Evolutionary conservation across 2,888 invertebrate genomes (phyloP).

Genomic region (Ischnura elegans): DNA sequence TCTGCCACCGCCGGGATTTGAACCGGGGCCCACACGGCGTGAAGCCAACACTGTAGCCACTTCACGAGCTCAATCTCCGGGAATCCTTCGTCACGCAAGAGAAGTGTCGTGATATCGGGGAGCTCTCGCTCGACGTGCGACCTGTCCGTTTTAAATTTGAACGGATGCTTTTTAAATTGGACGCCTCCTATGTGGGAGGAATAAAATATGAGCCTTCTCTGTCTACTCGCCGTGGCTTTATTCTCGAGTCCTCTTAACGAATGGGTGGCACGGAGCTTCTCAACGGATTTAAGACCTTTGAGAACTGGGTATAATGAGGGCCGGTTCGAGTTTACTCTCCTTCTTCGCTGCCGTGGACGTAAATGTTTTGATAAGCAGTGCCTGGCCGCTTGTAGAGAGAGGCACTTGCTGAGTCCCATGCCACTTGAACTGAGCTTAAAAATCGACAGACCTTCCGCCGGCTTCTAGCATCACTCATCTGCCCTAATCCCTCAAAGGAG

Average conservation of each 20-base stretch:
- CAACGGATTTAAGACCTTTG: background rate
- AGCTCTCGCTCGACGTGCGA: background rate
- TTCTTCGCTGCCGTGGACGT: background rate
- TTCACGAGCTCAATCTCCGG: too few species aligned
- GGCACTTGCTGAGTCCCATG: too few species aligned
- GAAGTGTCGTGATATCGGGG: too few species aligned
- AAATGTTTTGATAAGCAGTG: constrained; percentile 3
- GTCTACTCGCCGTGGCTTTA: background rate
- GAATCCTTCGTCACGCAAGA: too few species aligned
- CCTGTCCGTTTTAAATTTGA: constrained; percentile 8
- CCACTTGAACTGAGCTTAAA: too few species aligned
- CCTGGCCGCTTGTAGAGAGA: background rate
- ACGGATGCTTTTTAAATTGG: constrained; percentile 17
- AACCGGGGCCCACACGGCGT: too few species aligned
- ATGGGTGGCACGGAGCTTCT: background rate
- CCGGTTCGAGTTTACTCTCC: background rate
- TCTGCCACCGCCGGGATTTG: too few species aligned
- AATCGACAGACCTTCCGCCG: too few species aligned
- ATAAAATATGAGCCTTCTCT: background rate
- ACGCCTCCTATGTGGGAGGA: constrained; percentile 14
- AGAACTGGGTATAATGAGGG: background rate
- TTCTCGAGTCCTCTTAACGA: background rate
- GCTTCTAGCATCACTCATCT: too few species aligned
- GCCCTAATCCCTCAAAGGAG: too few species aligned
- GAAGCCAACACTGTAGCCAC: too few species aligned